Evolutionary conservation across 2,888 invertebrate species (phyloP).

Genomic region (Phaedon cochleariae): DNA sequence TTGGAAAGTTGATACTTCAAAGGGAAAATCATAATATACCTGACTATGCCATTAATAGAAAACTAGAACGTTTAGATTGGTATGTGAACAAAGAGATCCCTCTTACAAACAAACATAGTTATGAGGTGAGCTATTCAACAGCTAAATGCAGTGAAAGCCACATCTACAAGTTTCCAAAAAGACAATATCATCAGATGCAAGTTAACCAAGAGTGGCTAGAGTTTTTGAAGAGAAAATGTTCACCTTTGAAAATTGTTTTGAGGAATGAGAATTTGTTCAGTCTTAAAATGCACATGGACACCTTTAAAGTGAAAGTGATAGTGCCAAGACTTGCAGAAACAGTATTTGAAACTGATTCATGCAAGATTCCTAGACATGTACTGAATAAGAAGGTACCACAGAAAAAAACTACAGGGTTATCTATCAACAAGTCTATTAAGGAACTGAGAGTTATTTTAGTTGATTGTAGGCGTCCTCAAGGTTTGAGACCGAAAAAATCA

Average conservation of each 20-base stretch:
- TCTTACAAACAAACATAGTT: not conserved
- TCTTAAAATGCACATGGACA: constrained; percentile 4
- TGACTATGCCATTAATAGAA: constrained; percentile 14
- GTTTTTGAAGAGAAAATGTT: constrained; percentile 16
- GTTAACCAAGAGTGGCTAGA: constrained; percentile 1
- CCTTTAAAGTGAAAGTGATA: constrained; percentile 6
- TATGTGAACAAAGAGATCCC: constrained; percentile 20
- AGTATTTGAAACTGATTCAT: constrained; percentile 3
- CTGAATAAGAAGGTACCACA: not conserved
- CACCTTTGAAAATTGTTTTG: constrained; percentile 15
- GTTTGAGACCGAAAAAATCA: not conserved
- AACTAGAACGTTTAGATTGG: constrained; percentile 24
- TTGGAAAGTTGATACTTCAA: constrained; percentile 23
- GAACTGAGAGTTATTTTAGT: not conserved
- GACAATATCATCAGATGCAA: constrained; percentile 13
- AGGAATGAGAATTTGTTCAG: constrained; percentile 19
- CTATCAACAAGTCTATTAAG: not conserved
- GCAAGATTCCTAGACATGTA: not conserved
- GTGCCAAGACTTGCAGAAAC: constrained; percentile 13
- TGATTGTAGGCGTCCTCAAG: not conserved
- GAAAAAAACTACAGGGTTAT: too few relatives aligned
- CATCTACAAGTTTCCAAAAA: constrained; percentile 21
- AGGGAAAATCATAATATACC: constrained; percentile 19
- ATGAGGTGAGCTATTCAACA: constrained; percentile 4
- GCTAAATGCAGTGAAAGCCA: constrained; percentile 3